phyloP scores from a whole-genome alignment of 2,797 vertebrate genomes.

The Sparus aurata region DNA sequence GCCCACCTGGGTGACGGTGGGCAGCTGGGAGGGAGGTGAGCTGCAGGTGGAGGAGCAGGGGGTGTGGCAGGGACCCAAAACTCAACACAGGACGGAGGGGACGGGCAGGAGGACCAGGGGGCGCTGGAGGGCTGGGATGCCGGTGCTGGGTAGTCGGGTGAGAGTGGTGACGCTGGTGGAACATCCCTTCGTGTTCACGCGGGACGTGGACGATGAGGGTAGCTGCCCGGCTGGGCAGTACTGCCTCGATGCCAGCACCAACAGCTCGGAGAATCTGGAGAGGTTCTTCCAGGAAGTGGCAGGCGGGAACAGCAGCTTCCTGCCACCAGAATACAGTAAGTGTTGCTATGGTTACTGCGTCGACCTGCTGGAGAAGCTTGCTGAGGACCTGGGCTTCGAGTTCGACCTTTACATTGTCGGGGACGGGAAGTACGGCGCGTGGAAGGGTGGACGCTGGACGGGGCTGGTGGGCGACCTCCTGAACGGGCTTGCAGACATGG shows the following conservation, averaged over 20 bases:
- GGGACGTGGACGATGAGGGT: conserved; percentile 90
- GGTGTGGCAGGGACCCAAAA: conserved; percentile 78
- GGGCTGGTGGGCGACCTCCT: conserved; percentile 93
- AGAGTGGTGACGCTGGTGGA: conserved; percentile 93
- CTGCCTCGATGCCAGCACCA: conserved; percentile 90
- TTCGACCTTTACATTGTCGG: conserved; percentile 94
- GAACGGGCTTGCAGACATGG: conserved; percentile 91
- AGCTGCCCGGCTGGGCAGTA: conserved; percentile 91
- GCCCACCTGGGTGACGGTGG: conserved; percentile 93
- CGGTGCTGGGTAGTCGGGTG: conserved; percentile 73
- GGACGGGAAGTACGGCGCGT: conserved; percentile 91
- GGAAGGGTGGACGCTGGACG: conserved; percentile 91
- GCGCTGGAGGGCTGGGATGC: conserved; percentile 76
- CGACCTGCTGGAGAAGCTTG: conserved; percentile 93
- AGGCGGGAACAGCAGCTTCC: conserved; percentile 76
- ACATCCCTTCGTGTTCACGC: conserved; percentile 92
- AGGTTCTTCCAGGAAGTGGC: conserved; percentile 84
- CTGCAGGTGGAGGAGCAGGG: conserved; percentile 87
- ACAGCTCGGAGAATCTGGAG: conserved; percentile 85
- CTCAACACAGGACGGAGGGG: conserved; percentile 51
- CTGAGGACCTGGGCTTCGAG: conserved; percentile 90
- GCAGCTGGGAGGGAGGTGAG: conserved; percentile 86
- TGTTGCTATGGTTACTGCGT: conserved; percentile 98
- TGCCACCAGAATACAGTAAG: conserved; percentile 75
- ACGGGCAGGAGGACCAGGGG: conserved; percentile 48